Evolutionary conservation across 1,140 invertebrate species (phyloP).

Genomic region (Calephelis virginiensis): DNA sequence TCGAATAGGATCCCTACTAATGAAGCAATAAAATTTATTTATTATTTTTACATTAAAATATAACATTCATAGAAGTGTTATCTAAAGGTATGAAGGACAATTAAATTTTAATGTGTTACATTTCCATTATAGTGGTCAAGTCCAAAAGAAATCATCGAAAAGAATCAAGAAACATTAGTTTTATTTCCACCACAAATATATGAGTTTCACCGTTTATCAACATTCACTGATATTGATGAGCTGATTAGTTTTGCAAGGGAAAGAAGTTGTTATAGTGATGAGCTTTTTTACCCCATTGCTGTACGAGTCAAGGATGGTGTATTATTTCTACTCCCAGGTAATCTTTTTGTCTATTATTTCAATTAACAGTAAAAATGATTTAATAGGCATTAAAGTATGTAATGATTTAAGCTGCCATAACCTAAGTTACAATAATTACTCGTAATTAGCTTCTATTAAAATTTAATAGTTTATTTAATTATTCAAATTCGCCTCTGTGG

Average conservation of each 20-base stretch:
- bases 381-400: too few relatives aligned
- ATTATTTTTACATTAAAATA: neutral
- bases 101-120: neutral
- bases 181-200: conserved; percentile 62
- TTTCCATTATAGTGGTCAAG: conserved; percentile 53
- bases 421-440: too few relatives aligned
- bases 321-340: conserved; percentile 56
- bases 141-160: conserved; percentile 44
- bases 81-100: too few relatives aligned
- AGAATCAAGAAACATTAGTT: conserved; percentile 35
- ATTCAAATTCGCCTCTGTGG: too few relatives aligned
- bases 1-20: too few relatives aligned
- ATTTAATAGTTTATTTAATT: too few relatives aligned
- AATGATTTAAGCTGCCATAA: too few relatives aligned
- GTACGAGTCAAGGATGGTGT: conserved; percentile 53
- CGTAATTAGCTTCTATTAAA: too few relatives aligned
- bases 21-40: too few relatives aligned
- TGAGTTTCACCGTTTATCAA: conserved; percentile 50
- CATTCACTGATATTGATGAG: conserved; percentile 42
- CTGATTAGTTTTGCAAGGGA: conserved; percentile 50
- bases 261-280: conserved; percentile 45
- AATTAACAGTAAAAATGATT: too few relatives aligned
- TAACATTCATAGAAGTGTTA: too few relatives aligned
- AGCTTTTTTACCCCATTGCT: conserved; percentile 46
- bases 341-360: neutral